Evolutionary conservation across 2,113 vertebrate species (phyloP), one percentile per base, ranked within the genome.

Genomic region (Neopipo cinnamomea): DNA sequence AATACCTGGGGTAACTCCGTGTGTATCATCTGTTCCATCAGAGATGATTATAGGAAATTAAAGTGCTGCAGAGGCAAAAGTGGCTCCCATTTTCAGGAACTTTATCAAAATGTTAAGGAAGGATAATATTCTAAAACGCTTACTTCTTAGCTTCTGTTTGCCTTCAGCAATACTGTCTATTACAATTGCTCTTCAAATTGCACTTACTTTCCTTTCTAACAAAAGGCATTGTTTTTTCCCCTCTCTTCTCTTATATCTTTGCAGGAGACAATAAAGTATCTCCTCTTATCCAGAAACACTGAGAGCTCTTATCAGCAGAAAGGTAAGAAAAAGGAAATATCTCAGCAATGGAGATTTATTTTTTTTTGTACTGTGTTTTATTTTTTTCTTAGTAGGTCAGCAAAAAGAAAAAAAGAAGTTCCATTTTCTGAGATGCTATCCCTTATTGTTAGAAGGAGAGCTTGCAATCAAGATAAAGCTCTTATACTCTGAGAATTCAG

Each of bases 11-110:
- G 94, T 97, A 97, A 96, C 84, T 95, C 55, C 89, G 47, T 93
- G 66, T 95, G 83, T 76, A 97, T 98, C 93, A 97, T 95, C 91
- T 95, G 68, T 95, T 97, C 93, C 53, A 92, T 96, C 95, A 96
- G 93, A 94, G 93, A 92, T 95, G 75, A 96, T 97, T 97, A 96
- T 73, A 96, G 93, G 95, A 97, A 97, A 98, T 97, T 97, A 97
- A 97, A 95, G 75, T 93, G 88, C 89, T 97, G 85, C 94, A 84
- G 49, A 97, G 73, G 85, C 77, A 97, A 96, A 96, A 97, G 58
- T 61, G 71, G 71, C 25, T 94, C 76, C 79, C 93, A 74, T 94
- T 96, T 89, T 27, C 71, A 89, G 75, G 84, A 98, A 97, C 91
- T 97, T 97, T 97, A 97, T 97, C 97, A 97, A 95, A 89, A 82